Evolutionary conservation across 2,797 vertebrate species (phyloP).

Genomic region (Poecilia gillii): DNA sequence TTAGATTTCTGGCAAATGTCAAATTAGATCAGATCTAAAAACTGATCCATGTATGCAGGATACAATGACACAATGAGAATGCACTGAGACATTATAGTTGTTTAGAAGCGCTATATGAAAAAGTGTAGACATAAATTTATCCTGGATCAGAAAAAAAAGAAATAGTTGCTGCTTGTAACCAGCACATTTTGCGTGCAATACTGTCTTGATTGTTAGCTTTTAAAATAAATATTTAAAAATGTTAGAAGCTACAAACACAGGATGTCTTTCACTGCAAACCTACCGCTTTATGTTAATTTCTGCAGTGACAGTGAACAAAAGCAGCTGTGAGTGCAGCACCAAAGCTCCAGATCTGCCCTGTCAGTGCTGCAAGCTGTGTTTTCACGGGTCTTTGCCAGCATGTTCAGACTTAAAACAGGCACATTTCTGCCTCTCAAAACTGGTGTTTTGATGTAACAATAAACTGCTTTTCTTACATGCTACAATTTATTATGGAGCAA

Average conservation of each 20-base stretch:
- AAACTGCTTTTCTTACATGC: slow-evolving; percentile 1
- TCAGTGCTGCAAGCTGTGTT: slow-evolving; percentile 5
- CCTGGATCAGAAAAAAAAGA: neutral
- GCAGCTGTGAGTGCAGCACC: neutral
- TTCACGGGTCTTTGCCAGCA: slow-evolving; percentile 7
- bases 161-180: neutral
- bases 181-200: neutral
- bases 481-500: neutral
- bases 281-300: slow-evolving; percentile 10
- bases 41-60: neutral
- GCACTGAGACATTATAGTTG: neutral
- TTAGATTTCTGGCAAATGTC: neutral
- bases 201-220: neutral
- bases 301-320: slow-evolving; percentile 11
- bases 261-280: neutral
- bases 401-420: slow-evolving; percentile 3
- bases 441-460: slow-evolving; percentile 3
- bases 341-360: slow-evolving; percentile 7
- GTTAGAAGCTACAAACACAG: neutral
- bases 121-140: neutral
- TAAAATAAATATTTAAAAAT: neutral
- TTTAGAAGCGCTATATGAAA: neutral
- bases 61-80: neutral
- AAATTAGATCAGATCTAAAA: neutral
- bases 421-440: slow-evolving; percentile 4